A percentile compares a stretch with the other conserved stretches of the same genome.
Evolutionary conservation across 1,140 invertebrate genomes (phyloP).

Genomic region (Drosophila trapezifrons): DNA sequence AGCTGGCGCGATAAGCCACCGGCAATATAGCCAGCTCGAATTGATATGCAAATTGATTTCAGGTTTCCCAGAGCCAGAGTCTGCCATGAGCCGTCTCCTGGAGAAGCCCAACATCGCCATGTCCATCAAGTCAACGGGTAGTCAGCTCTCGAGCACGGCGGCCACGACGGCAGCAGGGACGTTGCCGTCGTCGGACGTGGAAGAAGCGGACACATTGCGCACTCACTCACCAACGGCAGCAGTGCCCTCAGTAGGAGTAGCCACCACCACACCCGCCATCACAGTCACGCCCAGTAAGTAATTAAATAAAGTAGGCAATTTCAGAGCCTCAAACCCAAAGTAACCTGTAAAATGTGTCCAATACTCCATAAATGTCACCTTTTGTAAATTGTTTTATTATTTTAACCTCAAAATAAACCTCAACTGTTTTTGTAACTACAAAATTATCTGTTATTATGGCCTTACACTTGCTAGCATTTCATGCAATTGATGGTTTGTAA

Average conservation of each 20-base stretch:
- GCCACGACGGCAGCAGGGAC: slow-evolving; percentile 23
- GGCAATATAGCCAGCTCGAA: slow-evolving; percentile 16
- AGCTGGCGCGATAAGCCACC: slow-evolving; percentile 29
- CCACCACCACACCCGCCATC: slow-evolving; percentile 20
- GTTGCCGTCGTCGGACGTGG: slow-evolving; percentile 35
- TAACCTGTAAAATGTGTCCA: not conserved
- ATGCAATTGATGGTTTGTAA: not conserved
- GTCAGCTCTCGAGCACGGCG: slow-evolving; percentile 71
- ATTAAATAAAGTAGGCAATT: not conserved
- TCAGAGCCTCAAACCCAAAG: not conserved
- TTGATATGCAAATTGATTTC: slow-evolving; percentile 49
- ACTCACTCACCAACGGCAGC: slow-evolving; percentile 1
- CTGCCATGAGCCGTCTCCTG: slow-evolving; percentile 83
- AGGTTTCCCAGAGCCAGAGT: slow-evolving; percentile 50
- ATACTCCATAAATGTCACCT: too few relatives aligned
- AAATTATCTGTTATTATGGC: too few relatives aligned
- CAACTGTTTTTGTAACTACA: too few relatives aligned
- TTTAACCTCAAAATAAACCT: too few relatives aligned
- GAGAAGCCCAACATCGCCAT: slow-evolving; percentile 83
- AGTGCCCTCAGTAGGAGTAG: slow-evolving; percentile 1
- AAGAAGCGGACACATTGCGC: slow-evolving; percentile 34
- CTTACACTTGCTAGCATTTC: too few relatives aligned
- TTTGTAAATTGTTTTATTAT: too few relatives aligned
- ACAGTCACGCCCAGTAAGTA: slow-evolving; percentile 42
- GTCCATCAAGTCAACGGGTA: slow-evolving; percentile 77